Base-by-base conservation (phyloP, 2,888 invertebrate genomes). In the Cheilosia urbana region DNA sequence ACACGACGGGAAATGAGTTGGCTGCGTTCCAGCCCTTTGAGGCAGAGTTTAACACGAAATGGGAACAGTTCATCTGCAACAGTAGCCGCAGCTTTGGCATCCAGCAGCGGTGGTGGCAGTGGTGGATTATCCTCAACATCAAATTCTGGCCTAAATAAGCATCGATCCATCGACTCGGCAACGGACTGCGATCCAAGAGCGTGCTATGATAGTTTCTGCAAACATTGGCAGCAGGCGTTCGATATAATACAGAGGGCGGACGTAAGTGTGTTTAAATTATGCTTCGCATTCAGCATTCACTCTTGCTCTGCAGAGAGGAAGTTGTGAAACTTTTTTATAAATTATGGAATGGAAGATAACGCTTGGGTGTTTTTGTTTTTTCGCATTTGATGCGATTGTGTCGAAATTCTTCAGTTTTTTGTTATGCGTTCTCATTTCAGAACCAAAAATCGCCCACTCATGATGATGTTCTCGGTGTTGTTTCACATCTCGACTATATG, bases 401-500 rank as follows among this genome's bases (percentile, higher is more conserved):
- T 68, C 65, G 65, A 66, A 37, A 24, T 17, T 24, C 30, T 19
- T 47, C 9, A 42, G 27, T 51, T 21, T 49, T 13, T 15, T 9
- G 2, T 42, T 76, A 79, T 83, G 53, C 88, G 42, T 62, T 88
- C 60, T 62, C 81, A 88, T 91, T 87, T 24, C 88, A 94, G 93
- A 93, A 91, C 57, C 92, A 93, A 53, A 92, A 93, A 90, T 91
- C 94, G 88, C 95, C 95, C 42, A 93, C 93, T 84, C 96, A 96
- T 89, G 98, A 98, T 91, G 98, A 98, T 92, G 96, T 98, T 1
- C 94, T 97, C 51, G 96, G 96, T 27, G 98, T 98, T 62, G 96
- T 98, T 19, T 98, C 97, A 90, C 97, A 98, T 90, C 93, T 98
- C 89, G 98, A 98, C 91, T 98, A 98, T 92, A 95, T 98, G 95